Base-by-base conservation (phyloP, 2,113 vertebrate species). In the Vombatus ursinus region DNA sequence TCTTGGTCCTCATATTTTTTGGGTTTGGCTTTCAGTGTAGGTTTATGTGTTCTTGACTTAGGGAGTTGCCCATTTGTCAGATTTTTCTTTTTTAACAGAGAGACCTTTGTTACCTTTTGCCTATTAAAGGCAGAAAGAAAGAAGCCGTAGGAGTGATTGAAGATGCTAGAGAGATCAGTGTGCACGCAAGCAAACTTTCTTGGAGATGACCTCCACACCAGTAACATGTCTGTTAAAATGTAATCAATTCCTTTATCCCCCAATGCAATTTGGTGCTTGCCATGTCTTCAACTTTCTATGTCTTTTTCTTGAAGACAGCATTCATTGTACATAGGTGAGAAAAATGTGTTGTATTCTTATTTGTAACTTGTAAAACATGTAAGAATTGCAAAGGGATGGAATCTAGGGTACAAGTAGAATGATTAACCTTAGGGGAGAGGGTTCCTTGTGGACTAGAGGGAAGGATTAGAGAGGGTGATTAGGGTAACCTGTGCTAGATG, bases 51-150 rank as follows among this genome's bases (percentile, higher is more conserved):
- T 84, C 19, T 84, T 84, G n/a, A 84, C n/a, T 84, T 84, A 84
- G 68, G 68, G 19, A 44, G 1, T 84, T 84, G 68, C 68, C 37
- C 68, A 44, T 77, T 77, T 44, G 37, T 84, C 61, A n/a, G 19
- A 77, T 77, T 31, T 89, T 94, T 84, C 24, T 77, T 31, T 92
- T 92, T 84, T 16, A n/a, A 50, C 54, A 95, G n/a, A n/a, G 84
- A 51, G 89, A 37, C 84, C 8, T 26, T n/a, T 47, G 25, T 84
- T 84, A 47, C 44, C 52, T 89, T 52, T 50, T 48, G 37, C 26
- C 24, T 47, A 19, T 93, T 91, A 48, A 93, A 50, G 50, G 23
- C 10, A 48, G 19, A 93, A 48, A 37, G 52, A 25, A 52, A 47
- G 47, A 90, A 92, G 68, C 24, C 3, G 47, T 49, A 16, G 84